Conservation (phyloP, 2,113 vertebrate species). For the Ammospiza caudacuta region DNA sequence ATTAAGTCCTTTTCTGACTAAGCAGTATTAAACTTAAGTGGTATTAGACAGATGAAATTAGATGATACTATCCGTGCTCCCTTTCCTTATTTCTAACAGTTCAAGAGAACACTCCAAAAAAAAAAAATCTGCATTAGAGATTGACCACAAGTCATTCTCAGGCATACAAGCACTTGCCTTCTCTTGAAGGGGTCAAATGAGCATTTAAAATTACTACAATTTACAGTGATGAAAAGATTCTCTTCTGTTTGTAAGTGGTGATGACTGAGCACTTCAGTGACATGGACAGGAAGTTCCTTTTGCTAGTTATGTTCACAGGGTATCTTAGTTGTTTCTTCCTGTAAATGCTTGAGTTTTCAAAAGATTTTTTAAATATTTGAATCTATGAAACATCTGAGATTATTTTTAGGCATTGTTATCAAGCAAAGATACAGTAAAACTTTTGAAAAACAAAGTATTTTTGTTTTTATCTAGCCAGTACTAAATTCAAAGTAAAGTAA, state of each 20-base stretch:
- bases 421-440: not conserved
- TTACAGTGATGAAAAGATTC: not conserved
- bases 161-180: rapidly evolving
- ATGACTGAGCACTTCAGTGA: not conserved
- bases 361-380: not conserved
- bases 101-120: not conserved
- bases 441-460: not conserved
- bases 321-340: not conserved
- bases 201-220: not conserved
- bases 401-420: not conserved
- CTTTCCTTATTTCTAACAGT: not conserved
- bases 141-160: not conserved
- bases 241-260: not conserved
- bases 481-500: not conserved
- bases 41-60: not conserved
- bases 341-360: not conserved
- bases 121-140: not conserved
- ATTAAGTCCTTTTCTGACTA: not conserved
- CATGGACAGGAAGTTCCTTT: not conserved
- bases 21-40: not conserved
- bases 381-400: not conserved
- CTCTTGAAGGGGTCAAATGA: not conserved
- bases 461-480: not conserved
- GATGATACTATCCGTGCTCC: rapidly evolving
- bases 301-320: not conserved